These are phyloP conservation scores for Trachelus tabidus DNA, from an alignment of 2,888 invertebrate species.

Conservation along the genomic window DNA sequence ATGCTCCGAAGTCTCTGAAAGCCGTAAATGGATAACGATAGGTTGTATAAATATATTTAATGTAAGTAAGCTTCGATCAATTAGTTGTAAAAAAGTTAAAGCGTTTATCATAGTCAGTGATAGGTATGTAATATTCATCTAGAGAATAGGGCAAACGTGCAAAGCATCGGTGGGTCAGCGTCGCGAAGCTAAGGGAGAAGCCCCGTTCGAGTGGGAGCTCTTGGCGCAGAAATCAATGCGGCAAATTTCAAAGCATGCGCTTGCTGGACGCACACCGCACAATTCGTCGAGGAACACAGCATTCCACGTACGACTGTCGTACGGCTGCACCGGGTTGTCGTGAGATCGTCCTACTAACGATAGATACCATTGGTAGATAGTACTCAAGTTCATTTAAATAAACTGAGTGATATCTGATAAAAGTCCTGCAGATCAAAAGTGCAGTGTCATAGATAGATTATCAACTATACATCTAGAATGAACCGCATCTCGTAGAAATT, in stretches of 20 bases:
- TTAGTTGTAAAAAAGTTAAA: background rate
- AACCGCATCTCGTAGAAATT: background rate
- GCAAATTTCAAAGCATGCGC: conserved; percentile 62
- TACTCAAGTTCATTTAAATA: background rate
- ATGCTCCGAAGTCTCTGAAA: background rate
- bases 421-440: background rate
- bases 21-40: background rate
- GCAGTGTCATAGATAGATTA: background rate
- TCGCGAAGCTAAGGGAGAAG: background rate
- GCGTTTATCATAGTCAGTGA: background rate
- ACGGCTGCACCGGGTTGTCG: background rate
- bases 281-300: background rate
- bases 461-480: background rate
- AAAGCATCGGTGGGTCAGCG: background rate
- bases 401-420: background rate
- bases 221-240: conserved; percentile 66
- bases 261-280: conserved; percentile 15
- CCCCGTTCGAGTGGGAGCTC: conserved; percentile 21
- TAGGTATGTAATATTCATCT: background rate
- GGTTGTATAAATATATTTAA: background rate
- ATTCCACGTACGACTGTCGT: background rate
- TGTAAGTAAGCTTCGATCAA: background rate
- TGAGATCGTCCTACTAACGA: background rate
- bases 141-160: background rate
- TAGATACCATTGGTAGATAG: background rate